A percentile compares a stretch with the other conserved stretches of the same genome.
These are phyloP conservation scores for Beris chalybata DNA, from an alignment of 2,888 invertebrate genomes.

Conservation along the genomic window DNA sequence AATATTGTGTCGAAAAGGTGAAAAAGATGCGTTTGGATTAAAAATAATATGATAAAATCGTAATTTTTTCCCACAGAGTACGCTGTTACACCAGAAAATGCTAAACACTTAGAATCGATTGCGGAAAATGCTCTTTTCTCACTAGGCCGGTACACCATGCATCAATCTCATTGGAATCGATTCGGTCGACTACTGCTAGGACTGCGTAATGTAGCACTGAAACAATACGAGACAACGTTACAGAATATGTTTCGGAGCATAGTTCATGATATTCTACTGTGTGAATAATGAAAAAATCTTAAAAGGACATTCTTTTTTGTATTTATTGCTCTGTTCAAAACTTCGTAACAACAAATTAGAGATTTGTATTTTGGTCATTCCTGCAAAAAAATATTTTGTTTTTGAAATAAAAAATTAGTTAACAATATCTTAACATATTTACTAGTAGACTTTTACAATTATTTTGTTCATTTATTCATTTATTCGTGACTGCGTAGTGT, in stretches of 20 bases:
- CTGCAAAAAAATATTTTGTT: too few relatives aligned
- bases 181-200: constrained; percentile 53
- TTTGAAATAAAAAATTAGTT: too few relatives aligned
- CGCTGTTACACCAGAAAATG: constrained; percentile 47
- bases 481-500: too few relatives aligned
- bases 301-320: too few relatives aligned
- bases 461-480: too few relatives aligned
- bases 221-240: constrained; percentile 49
- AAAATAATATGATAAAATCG: background rate
- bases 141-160: constrained; percentile 52
- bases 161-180: constrained; percentile 52
- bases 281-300: too few relatives aligned
- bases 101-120: constrained; percentile 48
- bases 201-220: constrained; percentile 48
- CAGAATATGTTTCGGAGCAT: constrained; percentile 49
- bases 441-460: too few relatives aligned
- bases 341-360: too few relatives aligned
- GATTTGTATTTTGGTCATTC: too few relatives aligned
- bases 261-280: constrained; percentile 43
- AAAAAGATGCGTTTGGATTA: background rate
- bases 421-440: too few relatives aligned
- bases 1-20: constrained; percentile 58
- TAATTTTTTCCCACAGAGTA: constrained; percentile 45
- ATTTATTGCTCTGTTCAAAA: too few relatives aligned
- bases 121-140: constrained; percentile 51